Conservation (phyloP, 2,113 vertebrate genomes). For the Apus apus region DNA sequence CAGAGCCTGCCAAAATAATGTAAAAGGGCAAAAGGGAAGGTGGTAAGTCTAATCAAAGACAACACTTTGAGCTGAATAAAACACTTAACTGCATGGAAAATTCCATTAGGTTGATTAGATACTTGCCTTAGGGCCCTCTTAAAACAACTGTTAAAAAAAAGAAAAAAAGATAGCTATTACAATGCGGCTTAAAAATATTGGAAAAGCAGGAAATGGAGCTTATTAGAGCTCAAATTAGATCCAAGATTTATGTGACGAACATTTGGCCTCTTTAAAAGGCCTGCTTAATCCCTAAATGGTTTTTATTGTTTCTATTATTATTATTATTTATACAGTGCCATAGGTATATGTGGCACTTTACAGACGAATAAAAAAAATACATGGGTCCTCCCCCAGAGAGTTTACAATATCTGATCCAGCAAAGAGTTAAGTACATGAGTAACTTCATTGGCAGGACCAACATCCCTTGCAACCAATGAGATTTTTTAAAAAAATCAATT, state of each 20-base stretch:
- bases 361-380: constrained; percentile 62
- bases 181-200: constrained; percentile 53
- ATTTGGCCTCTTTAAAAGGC: constrained; percentile 61
- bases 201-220: constrained; percentile 67
- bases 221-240: constrained; percentile 71
- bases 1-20: constrained; percentile 37
- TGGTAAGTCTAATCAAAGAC: constrained; percentile 64
- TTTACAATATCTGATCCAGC: neutral
- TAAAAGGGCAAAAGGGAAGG: constrained; percentile 53
- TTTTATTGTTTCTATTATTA: constrained; percentile 68
- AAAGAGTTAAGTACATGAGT: neutral
- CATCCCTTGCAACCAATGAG: neutral
- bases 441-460: constrained; percentile 25
- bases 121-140: constrained; percentile 63
- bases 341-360: constrained; percentile 62
- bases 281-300: constrained; percentile 59
- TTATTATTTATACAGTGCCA: constrained; percentile 62
- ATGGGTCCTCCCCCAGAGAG: constrained; percentile 29
- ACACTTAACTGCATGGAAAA: constrained; percentile 61
- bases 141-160: constrained; percentile 54
- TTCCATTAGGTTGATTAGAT: constrained; percentile 71
- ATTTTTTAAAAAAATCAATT: neutral
- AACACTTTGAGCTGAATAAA: constrained; percentile 52
- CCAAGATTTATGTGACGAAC: constrained; percentile 66
- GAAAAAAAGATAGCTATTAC: constrained; percentile 44